phyloP scores from a whole-genome alignment of 1,140 invertebrate species.

The Mylabris phalerata region DNA sequence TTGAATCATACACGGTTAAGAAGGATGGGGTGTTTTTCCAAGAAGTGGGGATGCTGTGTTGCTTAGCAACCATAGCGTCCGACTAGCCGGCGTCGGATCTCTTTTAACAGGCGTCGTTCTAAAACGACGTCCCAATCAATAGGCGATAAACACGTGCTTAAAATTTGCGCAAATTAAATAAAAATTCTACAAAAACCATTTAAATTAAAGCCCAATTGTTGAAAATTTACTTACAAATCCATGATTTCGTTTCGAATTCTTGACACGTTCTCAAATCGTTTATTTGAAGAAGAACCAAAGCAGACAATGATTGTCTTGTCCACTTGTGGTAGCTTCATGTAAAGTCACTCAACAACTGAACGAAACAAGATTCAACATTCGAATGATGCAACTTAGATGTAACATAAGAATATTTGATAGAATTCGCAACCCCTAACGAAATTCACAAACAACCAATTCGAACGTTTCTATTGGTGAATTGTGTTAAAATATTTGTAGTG shows the following conservation, averaged over 20 bases:
- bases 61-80: slow-evolving; percentile 34
- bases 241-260: no score
- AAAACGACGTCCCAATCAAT: slow-evolving; percentile 25
- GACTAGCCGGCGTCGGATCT: slow-evolving; percentile 30
- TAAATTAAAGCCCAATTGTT: no score
- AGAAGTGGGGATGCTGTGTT: slow-evolving; percentile 37
- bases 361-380: slow-evolving; percentile 8
- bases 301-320: no score
- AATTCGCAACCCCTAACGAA: slow-evolving; percentile 11
- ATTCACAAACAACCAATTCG: slow-evolving; percentile 1
- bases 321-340: no score
- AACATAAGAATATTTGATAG: slow-evolving; percentile 17
- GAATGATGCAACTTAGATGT: slow-evolving; percentile 31
- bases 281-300: no score
- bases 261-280: no score
- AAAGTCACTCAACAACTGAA: no score
- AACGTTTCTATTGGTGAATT: slow-evolving; percentile 23
- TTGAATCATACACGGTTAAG: slow-evolving; percentile 33
- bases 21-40: slow-evolving; percentile 14
- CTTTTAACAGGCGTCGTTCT: slow-evolving; percentile 17
- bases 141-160: slow-evolving; percentile 7
- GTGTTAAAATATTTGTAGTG: no score
- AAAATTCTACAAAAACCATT: no score
- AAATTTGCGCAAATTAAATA: not conserved
- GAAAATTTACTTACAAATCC: no score